These are phyloP conservation scores for Drosophila lacicola DNA, from an alignment of 2,888 invertebrate species.

Conservation along the genomic window DNA sequence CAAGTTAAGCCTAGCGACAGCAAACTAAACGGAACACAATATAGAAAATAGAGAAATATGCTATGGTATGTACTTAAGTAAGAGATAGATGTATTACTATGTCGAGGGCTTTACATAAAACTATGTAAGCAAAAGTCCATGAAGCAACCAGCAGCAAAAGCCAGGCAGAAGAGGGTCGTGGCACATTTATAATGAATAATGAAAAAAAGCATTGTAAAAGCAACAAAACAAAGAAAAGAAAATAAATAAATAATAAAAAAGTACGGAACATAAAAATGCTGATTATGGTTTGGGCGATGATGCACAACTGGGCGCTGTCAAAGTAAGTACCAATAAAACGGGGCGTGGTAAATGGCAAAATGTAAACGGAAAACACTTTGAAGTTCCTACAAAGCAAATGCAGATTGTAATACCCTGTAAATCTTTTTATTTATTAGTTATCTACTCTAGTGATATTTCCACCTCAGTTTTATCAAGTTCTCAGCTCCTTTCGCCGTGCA, in stretches of 20 bases:
- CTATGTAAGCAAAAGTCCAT: conserved; percentile 44
- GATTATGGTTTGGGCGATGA: conserved; percentile 13
- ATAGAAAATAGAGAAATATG: conserved; percentile 42
- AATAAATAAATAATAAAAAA: conserved; percentile 40
- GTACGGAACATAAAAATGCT: conserved; percentile 42
- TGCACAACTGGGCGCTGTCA: background rate
- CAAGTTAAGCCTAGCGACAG: conserved; percentile 39
- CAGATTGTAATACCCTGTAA: background rate
- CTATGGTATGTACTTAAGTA: conserved; percentile 42
- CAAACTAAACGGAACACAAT: conserved; percentile 48
- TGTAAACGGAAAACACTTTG: background rate
- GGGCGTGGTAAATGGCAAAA: background rate
- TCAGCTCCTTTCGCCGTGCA: conserved; percentile 24
- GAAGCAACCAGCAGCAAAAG: conserved; percentile 25
- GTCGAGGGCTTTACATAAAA: conserved; percentile 67
- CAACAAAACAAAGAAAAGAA: conserved; percentile 27
- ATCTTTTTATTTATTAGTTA: background rate
- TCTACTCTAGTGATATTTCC: background rate
- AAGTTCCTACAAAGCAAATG: background rate
- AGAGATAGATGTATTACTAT: conserved; percentile 56
- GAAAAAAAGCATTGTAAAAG: conserved; percentile 62
- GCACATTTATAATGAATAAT: conserved; percentile 68
- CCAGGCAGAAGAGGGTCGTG: conserved; percentile 30
- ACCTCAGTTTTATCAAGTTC: background rate
- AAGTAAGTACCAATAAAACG: conserved; percentile 18